Evolutionary conservation across 2,797 vertebrate species (phyloP), one percentile per base, ranked within the genome.

Genomic region (Anolis apletophallus): DNA sequence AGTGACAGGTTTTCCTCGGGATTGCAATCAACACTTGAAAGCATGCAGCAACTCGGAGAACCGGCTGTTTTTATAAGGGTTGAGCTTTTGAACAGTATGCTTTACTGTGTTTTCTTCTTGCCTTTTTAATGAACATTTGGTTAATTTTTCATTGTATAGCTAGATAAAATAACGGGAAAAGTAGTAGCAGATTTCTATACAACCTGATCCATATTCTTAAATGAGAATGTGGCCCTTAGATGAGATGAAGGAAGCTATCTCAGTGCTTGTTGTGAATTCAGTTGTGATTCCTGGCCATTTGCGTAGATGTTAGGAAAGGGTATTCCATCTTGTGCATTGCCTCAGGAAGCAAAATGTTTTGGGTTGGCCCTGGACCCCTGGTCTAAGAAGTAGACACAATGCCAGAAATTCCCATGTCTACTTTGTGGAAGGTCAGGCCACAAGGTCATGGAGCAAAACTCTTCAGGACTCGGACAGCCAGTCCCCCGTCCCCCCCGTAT

Each of bases 351-450:
- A 73, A 23, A 36, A 72, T 72, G 69, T 40, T 34, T 36, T 19
- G 17, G 69, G 32, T 34, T 72, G 69, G 69, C 34, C 34, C 69
- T 46, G 17, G n/a, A 52, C n/a, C 54, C 81, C 36, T 82, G 79
- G 12, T 71, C 16, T 40, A 64, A 64, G 61, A 29, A 12, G 32
- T 54, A 79, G 72, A 80, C 55, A 21, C 59, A 32, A 19, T 46
- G 13, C 59, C 50, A 61, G 87, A 71, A 83, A 84, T 80, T 86
- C 50, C 77, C 52, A 86, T 72, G 80, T 74, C 32, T 61, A 23
- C 81, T 90, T 81, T 77, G 73, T 55, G 64, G 72, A 85, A 91
- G 87, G 85, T 90, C 87, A 89, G 40, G 78, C 55, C 80, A 90
- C 81, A 91, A 88, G 87, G 81, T 87, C 83, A 68, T 79, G 88